phyloP scores from a whole-genome alignment of 2,888 invertebrate species.

The Epinotia ramella region DNA sequence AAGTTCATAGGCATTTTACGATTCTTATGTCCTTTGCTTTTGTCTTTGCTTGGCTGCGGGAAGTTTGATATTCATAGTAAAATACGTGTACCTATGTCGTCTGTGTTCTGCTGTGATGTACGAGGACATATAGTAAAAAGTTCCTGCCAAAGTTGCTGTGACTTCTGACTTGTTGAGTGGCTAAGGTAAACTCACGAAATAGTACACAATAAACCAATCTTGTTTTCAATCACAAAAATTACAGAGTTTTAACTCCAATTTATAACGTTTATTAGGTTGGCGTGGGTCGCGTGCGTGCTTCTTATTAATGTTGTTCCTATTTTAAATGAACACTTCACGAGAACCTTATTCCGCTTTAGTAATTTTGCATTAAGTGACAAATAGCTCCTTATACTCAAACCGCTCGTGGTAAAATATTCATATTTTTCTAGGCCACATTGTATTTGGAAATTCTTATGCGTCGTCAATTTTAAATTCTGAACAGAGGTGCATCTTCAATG shows the following conservation, averaged over 20 bases:
- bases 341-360: constrained; percentile 22
- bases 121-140: constrained; percentile 4
- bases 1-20: background rate
- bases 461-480: constrained; percentile 3
- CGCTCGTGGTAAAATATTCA: background rate
- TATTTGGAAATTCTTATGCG: constrained; percentile 4
- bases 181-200: constrained; percentile 7
- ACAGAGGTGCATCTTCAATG: background rate
- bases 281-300: constrained; percentile 31
- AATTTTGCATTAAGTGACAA: constrained; percentile 18
- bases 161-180: constrained; percentile 22
- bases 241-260: constrained; percentile 35
- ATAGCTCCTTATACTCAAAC: background rate
- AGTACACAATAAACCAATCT: constrained; percentile 18
- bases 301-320: constrained; percentile 37
- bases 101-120: background rate
- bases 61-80: constrained; percentile 8
- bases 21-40: background rate
- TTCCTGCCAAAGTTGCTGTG: background rate
- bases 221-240: constrained; percentile 17
- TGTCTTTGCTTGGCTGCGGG: background rate
- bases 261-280: constrained; percentile 29
- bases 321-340: constrained; percentile 36
- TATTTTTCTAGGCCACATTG: background rate
- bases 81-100: constrained; percentile 3